These are phyloP conservation scores for Steinernema carpocapsae DNA, from an alignment of 2,888 invertebrate species.

Conservation along the genomic window DNA sequence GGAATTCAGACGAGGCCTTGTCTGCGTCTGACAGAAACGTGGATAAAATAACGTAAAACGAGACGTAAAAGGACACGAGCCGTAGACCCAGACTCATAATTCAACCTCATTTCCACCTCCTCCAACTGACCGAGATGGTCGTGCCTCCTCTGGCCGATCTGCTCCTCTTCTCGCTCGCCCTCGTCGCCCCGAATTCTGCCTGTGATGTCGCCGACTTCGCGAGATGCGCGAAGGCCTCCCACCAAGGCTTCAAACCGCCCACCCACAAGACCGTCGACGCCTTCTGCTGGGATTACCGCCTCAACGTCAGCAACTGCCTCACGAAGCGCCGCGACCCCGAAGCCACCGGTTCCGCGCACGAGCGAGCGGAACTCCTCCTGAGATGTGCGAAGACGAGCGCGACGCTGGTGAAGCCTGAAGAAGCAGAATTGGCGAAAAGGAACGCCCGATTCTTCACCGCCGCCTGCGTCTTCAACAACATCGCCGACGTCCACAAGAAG, in stretches of 20 bases:
- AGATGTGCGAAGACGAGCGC: background rate
- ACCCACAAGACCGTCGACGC: background rate
- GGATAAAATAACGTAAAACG: background rate
- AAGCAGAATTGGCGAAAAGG: background rate
- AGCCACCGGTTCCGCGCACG: background rate
- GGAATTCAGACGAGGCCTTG: no score
- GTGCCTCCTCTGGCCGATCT: background rate
- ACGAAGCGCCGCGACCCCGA: background rate
- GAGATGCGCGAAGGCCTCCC: background rate
- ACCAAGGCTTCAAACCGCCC: background rate
- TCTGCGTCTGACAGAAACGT: no score
- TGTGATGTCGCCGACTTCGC: background rate
- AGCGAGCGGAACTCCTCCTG: background rate
- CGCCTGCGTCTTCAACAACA: slow-evolving; percentile 15
- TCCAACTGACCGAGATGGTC: background rate
- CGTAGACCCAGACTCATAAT: no score
- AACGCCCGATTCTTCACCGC: background rate
- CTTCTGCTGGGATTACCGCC: background rate
- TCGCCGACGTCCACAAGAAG: slow-evolving; percentile 16
- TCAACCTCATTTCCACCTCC: slow-evolving; percentile 4
- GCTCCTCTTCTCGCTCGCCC: background rate
- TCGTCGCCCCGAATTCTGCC: background rate
- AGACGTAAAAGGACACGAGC: no score
- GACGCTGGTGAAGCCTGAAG: background rate
- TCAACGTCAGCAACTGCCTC: background rate